Base-by-base conservation (phyloP, 2,113 vertebrate species). In the Pogona vitticeps region DNA sequence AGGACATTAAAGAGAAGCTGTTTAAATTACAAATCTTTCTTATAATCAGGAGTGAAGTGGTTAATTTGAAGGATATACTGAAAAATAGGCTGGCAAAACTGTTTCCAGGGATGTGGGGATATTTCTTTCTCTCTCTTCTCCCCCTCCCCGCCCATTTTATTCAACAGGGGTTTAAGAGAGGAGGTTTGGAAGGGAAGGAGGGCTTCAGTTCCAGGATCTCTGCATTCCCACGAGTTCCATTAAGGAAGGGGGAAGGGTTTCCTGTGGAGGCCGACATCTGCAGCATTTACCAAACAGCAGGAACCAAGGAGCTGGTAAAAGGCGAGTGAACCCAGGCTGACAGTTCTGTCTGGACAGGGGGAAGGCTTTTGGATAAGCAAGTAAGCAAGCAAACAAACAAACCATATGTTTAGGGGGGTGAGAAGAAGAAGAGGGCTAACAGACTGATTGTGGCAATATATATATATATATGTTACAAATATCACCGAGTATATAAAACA, bases 191-290 rank as follows among this genome's bases (percentile, higher is more conserved):
- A 96, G 96, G 97, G 97, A 98, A 97, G 97, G 96, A 96, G 95
- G 92, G 95, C 93, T 95, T 97, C 92, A 33, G 96, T 98, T 98
- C 98, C 98, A 98, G 97, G 97, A 98, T 97, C 97, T 98, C 96
- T 79, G 94, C 94, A 95, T 93, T 98, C 98, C 97, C 98, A 91
- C 93, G 98, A 98, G 98, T 94, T 97, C 98, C 97, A 97, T 99
- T 97, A 98, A 96, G 97, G 97, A 97, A 98, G 96, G 96, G 96
- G 97, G 96, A 95, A 96, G 97, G 97, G 97, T 95, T 98, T 98
- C 97, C 98, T 98, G 98, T 97, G 95, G 96, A 95, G 97, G 94
- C 95, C 95, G 94, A 97, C 95, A 97, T 97, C 96, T 97, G 97
- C 93, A 96, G 94, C 95, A 91, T 95, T 96, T 94, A 96, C 88